phyloP scores from a whole-genome alignment of 2,113 vertebrate genomes.

The human (Homo sapiens) region GRCh38 chr22:50115501-50116000 shows the following conservation, averaged over 20 bases:
- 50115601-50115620: neutral
- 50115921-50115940: neutral
- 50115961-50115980: neutral
- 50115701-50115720: neutral
- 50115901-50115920: neutral
- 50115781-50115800: neutral
- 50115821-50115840: neutral
- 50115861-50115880: neutral
- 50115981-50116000: neutral
- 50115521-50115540: no score
- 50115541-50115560: neutral
- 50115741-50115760: neutral
- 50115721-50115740: neutral
- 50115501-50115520: no score
- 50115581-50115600: neutral
- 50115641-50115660: fast-evolving
- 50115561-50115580: neutral
- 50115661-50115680: neutral
- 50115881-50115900: neutral
- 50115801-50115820: neutral
- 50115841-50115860: neutral
- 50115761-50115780: no score
- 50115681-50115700: neutral
- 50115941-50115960: no score
- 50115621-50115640: neutral